Evolutionary conservation across 92 coral and sea anemone genomes (phyloP), one percentile per base, ranked within the genome.

Genomic region (Paramuricea clavata): DNA sequence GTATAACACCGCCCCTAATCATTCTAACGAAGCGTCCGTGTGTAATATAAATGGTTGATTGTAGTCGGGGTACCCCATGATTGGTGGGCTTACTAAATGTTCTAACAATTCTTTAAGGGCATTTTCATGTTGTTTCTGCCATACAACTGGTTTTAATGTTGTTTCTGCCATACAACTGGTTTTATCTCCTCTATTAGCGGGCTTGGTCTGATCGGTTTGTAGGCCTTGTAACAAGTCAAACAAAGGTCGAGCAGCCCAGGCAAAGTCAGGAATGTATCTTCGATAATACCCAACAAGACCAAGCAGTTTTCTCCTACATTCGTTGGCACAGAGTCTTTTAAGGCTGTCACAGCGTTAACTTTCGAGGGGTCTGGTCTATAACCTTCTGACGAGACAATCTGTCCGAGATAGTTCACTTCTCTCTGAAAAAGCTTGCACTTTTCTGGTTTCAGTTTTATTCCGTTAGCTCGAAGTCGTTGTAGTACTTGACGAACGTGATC

Each of bases 1-100:
- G 25, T 86, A 78, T 50, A 86, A 59, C 15, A 78, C 90, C 0
- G 52, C 77, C 19, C 78, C 89, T n/a, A 77, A 61, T 6, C 78
- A 61, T 17, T 59, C 64, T 36, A 74, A 60, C 0, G 77, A 81
- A 4, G 91, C 91, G 56, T 71, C 26, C 22, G 67, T 81, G 41
- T 87, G 88, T 22, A 82, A 36, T 1, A 61, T 65, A 75, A 88
- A 82, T 2, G 83, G 73, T n/a, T 82, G 54, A 52, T 82, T 82
- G 72, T 81, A 88, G 34, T 91, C 92, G 12, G 91, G 94, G 41
- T 69, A 91, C 31, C 87, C 94, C 8, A 88, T 42, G 23, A 91
- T 80, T 19, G 92, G 89, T 13, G 91, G 89, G 57, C 72, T 87
- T 39, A 69, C 27, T 23, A 87, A 62, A 41, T 81, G 61, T 9